Percentiles rank a stretch among this genome's conserved stretches.
These are phyloP conservation scores for Leptothorax acervorum DNA, from an alignment of 2,888 invertebrate species.

Conservation along the genomic window DNA sequence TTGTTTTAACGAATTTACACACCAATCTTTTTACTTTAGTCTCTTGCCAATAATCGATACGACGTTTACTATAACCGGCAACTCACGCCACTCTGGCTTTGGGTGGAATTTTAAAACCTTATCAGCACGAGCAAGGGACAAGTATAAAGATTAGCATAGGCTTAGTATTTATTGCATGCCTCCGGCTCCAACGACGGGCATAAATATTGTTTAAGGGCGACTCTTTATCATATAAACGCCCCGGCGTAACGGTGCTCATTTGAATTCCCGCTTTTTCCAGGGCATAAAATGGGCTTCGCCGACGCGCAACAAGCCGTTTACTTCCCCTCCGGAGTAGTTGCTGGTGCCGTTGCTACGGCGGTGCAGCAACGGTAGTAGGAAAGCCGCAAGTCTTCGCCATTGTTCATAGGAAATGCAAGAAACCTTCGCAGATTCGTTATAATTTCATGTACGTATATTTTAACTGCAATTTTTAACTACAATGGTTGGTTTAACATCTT, in stretches of 20 bases:
- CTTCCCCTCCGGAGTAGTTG: slow-evolving; percentile 36
- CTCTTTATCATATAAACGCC: slow-evolving; percentile 83
- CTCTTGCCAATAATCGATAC: slow-evolving; percentile 27
- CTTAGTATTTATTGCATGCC: slow-evolving; percentile 78
- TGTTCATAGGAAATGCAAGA: slow-evolving; percentile 31
- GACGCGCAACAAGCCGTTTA: slow-evolving; percentile 75
- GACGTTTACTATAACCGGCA: slow-evolving; percentile 9
- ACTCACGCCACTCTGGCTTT: slow-evolving; percentile 28
- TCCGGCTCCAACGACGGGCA: slow-evolving; percentile 72
- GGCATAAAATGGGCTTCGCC: slow-evolving; percentile 65
- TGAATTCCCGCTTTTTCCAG: slow-evolving; percentile 76
- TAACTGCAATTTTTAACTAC: not conserved
- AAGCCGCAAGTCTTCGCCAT: slow-evolving; percentile 27
- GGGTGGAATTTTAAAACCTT: slow-evolving; percentile 51
- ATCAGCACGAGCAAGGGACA: slow-evolving; percentile 55
- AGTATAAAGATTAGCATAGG: slow-evolving; percentile 71
- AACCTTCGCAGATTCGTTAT: slow-evolving; percentile 59
- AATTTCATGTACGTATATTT: slow-evolving; percentile 57
- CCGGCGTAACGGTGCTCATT: slow-evolving; percentile 76
- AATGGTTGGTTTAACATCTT: not conserved
- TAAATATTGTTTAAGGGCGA: slow-evolving; percentile 81
- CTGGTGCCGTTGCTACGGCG: slow-evolving; percentile 21
- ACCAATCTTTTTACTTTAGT: not conserved
- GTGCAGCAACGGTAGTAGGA: slow-evolving; percentile 25
- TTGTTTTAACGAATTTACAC: not conserved